These are phyloP conservation scores for Podargus strigoides DNA, from an alignment of 2,797 vertebrate species.

Conservation along the genomic window DNA sequence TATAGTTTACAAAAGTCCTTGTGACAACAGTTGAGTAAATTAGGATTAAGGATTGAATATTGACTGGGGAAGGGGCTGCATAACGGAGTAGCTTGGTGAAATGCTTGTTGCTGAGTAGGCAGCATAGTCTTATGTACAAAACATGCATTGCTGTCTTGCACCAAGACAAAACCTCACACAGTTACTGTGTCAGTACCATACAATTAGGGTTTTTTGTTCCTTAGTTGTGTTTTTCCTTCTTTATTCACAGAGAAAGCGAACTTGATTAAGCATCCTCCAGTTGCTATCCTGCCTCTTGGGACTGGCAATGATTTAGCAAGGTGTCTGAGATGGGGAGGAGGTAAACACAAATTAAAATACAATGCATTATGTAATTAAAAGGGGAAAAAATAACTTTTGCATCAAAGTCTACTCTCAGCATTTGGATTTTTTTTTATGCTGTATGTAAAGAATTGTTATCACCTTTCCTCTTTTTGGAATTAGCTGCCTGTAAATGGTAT, in stretches of 20 bases:
- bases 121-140: not conserved
- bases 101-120: not conserved
- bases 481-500: not conserved
- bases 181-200: not conserved
- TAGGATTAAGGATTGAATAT: not conserved
- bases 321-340: conserved; percentile 95
- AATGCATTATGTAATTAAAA: not conserved
- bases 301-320: conserved; percentile 93
- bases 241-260: conserved; percentile 88
- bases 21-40: not conserved
- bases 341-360: conserved; percentile 72
- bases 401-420: not conserved
- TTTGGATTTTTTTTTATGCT: not conserved
- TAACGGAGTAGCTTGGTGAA: not conserved
- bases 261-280: conserved; percentile 88
- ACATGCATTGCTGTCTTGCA: not conserved
- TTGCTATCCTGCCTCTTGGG: conserved; percentile 94
- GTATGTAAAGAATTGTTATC: not conserved
- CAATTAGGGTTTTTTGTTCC: not conserved
- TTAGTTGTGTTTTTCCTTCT: conserved; percentile 6
- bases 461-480: not conserved
- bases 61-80: not conserved
- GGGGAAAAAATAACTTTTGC: not conserved
- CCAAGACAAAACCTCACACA: not conserved
- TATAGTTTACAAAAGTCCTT: not conserved